These are phyloP conservation scores for Lepidurus couesii DNA, from an alignment of 1,140 invertebrate genomes.

Conservation along the genomic window DNA sequence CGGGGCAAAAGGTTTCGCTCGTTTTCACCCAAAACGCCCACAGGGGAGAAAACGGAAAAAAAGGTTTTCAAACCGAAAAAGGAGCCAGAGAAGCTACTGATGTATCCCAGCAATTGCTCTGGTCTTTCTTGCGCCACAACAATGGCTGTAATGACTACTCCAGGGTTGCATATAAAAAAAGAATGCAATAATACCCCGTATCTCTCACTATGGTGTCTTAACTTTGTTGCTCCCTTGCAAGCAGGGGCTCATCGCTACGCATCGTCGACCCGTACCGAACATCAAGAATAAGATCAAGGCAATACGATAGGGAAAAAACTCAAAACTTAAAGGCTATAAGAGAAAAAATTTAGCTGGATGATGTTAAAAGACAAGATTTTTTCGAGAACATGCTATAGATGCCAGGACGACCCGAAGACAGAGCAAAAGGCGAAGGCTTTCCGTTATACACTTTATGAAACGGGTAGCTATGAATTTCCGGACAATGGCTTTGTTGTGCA, in stretches of 20 bases:
- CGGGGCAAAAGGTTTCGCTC: too few species aligned
- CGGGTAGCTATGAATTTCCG: neutral
- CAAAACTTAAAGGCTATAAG: neutral
- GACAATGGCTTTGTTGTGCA: neutral
- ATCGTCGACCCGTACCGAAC: neutral
- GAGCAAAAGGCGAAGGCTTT: neutral
- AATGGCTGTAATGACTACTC: too few species aligned
- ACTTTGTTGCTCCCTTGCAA: neutral
- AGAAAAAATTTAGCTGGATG: neutral
- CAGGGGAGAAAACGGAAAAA: too few species aligned
- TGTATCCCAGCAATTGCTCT: too few species aligned
- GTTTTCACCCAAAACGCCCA: too few species aligned
- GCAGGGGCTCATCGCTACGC: neutral
- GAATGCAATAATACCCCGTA: neutral
- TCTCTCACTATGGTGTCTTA: neutral
- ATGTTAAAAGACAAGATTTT: neutral
- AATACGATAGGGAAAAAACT: neutral
- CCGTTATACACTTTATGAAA: neutral
- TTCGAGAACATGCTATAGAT: neutral
- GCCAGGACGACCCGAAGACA: neutral
- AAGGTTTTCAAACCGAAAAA: too few species aligned
- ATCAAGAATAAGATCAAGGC: conserved; percentile 3
- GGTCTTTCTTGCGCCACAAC: too few species aligned
- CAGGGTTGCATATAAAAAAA: too few species aligned
- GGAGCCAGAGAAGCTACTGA: too few species aligned